Evolutionary conservation across 1,140 invertebrate species (phyloP).

Genomic region (Archegozetes longisetosus): DNA sequence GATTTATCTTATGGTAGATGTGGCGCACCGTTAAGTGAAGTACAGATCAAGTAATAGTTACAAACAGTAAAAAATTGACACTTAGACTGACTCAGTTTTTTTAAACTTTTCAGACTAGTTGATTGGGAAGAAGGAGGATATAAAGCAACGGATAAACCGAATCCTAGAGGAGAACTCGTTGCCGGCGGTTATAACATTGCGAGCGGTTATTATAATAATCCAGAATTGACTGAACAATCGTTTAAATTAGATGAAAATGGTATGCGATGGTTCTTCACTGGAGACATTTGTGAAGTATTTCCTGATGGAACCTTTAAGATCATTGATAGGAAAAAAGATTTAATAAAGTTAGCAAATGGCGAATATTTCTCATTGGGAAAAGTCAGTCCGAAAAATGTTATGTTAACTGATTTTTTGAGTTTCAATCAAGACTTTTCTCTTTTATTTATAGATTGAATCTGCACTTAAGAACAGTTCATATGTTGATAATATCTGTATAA

Average conservation of each 20-base stretch:
- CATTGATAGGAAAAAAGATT: conserved; percentile 88
- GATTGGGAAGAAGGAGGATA: conserved; percentile 40
- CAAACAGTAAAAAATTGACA: conserved; percentile 50
- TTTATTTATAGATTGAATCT: conserved; percentile 33
- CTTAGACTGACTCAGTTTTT: too few relatives aligned
- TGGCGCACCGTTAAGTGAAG: conserved; percentile 36
- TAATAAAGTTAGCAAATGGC: conserved; percentile 89
- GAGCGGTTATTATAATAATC: conserved; percentile 81
- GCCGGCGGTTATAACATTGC: conserved; percentile 80
- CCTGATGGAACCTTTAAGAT: conserved; percentile 85
- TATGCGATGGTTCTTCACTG: conserved; percentile 78
- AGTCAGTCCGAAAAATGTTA: background rate
- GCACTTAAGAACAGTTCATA: conserved; percentile 80
- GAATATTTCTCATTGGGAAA: conserved; percentile 46
- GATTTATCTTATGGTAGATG: conserved; percentile 24
- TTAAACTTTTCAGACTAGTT: conserved; percentile 42
- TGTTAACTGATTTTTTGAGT: background rate
- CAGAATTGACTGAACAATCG: conserved; percentile 73
- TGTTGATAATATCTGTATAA: conserved; percentile 89
- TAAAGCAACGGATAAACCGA: conserved; percentile 66
- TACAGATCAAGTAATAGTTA: conserved; percentile 24
- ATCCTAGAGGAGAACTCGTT: conserved; percentile 79
- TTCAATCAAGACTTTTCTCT: conserved; percentile 40
- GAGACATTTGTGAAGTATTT: conserved; percentile 87
- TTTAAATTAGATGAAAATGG: conserved; percentile 61